phyloP scores from a whole-genome alignment of 2,888 invertebrate species.

The Stenurella melanura region DNA sequence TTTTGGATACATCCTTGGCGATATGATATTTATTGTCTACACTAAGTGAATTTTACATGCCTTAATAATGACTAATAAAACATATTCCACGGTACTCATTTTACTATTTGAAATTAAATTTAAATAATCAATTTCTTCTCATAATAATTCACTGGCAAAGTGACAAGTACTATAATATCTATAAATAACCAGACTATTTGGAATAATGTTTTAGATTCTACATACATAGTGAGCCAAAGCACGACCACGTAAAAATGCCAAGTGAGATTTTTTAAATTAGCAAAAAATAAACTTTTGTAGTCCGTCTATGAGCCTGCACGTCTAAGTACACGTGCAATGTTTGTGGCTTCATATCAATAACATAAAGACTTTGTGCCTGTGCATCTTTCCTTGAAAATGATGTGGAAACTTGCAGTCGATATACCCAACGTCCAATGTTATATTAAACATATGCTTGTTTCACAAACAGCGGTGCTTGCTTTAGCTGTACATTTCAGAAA shows the following conservation, averaged over 20 bases:
- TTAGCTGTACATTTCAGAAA: no score
- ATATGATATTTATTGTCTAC: no score
- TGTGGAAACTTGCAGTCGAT: no score
- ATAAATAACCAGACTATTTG: slow-evolving; percentile 51
- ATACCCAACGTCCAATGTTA: no score
- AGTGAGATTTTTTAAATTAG: background rate
- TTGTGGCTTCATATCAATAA: background rate
- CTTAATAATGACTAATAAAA: background rate
- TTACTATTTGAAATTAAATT: background rate
- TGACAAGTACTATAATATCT: slow-evolving; percentile 55
- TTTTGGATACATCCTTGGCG: no score
- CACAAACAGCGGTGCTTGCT: no score
- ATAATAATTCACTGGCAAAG: slow-evolving; percentile 54
- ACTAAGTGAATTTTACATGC: no score
- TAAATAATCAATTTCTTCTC: slow-evolving; percentile 47
- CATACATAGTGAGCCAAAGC: slow-evolving; percentile 35
- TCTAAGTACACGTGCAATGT: background rate
- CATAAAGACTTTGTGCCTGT: background rate
- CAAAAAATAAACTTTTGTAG: background rate
- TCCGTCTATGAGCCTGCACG: background rate
- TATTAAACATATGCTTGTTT: no score
- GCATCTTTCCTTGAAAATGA: no score
- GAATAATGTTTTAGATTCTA: slow-evolving; percentile 49
- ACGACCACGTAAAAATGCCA: background rate
- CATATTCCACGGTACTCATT: background rate